Percentiles rank a stretch among this genome's conserved stretches.
Conservation (phyloP, 23 tunicate genomes). For the Ascidia mentula region DNA sequence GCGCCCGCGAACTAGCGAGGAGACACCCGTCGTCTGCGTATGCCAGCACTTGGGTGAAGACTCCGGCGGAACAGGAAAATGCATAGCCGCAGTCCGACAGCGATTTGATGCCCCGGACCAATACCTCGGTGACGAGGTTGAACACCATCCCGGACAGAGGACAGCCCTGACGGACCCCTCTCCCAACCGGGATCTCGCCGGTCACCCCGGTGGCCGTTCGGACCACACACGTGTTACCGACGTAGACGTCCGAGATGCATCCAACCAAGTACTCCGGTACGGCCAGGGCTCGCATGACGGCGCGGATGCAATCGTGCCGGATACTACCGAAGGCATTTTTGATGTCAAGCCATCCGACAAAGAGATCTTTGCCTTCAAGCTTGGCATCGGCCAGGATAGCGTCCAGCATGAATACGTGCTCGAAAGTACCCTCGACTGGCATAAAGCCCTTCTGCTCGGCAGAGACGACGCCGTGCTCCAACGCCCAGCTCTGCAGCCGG, state of each 20-base stretch:
- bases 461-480: not conserved
- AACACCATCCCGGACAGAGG: slow-evolving; percentile 17
- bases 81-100: not conserved
- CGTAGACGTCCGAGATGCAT: not conserved
- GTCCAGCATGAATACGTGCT: not conserved
- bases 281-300: not conserved
- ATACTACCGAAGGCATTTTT: slow-evolving; percentile 11
- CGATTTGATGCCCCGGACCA: not conserved
- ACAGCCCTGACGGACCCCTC: slow-evolving; percentile 19
- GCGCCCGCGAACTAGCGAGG: not conserved
- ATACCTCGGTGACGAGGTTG: not conserved
- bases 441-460: slow-evolving; percentile 15
- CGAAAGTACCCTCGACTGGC: slow-evolving; percentile 6
- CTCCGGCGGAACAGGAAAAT: not conserved
- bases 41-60: not conserved
- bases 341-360: slow-evolving; percentile 11
- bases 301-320: not conserved
- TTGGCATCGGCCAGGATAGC: slow-evolving; percentile 10
- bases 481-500: too few relatives aligned
- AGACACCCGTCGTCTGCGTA: slow-evolving; percentile 18
- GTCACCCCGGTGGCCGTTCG: not conserved
- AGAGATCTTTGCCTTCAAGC: not conserved
- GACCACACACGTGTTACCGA: not conserved
- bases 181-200: not conserved
- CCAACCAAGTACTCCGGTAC: not conserved